A percentile compares a stretch with the other conserved stretches of the same genome.
Evolutionary conservation across 2,113 vertebrate genomes (phyloP).

Genomic region (Cryptotis parvus): DNA sequence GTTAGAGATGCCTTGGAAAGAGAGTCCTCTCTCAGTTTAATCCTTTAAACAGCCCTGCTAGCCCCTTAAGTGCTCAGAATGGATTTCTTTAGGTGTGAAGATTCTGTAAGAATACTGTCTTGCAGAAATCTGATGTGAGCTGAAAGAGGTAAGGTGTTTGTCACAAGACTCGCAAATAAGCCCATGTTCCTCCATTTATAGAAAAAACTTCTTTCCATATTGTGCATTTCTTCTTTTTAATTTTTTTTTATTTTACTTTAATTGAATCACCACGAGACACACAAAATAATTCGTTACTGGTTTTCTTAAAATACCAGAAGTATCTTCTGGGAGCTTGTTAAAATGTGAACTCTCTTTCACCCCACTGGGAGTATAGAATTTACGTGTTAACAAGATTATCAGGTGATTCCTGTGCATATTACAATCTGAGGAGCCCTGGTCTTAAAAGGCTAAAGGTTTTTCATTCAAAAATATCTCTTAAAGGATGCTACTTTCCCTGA

Average conservation of each 20-base stretch:
- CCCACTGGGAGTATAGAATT: background rate
- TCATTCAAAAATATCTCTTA: background rate
- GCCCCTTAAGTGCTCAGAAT: slow-evolving; percentile 74
- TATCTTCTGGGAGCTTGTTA: background rate
- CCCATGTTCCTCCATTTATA: background rate
- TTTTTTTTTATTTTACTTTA: too few species aligned
- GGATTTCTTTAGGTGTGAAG: slow-evolving; percentile 29
- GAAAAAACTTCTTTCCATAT: background rate
- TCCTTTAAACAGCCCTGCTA: slow-evolving; percentile 72
- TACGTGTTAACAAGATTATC: background rate
- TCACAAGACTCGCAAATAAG: background rate
- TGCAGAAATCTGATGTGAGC: slow-evolving; percentile 26
- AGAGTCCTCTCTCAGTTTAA: slow-evolving; percentile 80
- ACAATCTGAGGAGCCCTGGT: background rate
- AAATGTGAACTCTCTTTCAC: background rate
- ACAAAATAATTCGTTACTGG: too few species aligned
- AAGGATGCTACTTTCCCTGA: background rate
- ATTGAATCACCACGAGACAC: too few species aligned
- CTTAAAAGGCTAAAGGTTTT: background rate
- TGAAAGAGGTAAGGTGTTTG: background rate
- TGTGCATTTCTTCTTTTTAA: too few species aligned
- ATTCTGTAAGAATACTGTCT: slow-evolving; percentile 28
- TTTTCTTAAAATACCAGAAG: background rate
- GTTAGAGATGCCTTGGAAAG: slow-evolving; percentile 85
- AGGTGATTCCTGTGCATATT: background rate